Evolutionary conservation across 2,888 invertebrate species (phyloP), one percentile per base, ranked within the genome.

Genomic region (Lamproptera curius): DNA sequence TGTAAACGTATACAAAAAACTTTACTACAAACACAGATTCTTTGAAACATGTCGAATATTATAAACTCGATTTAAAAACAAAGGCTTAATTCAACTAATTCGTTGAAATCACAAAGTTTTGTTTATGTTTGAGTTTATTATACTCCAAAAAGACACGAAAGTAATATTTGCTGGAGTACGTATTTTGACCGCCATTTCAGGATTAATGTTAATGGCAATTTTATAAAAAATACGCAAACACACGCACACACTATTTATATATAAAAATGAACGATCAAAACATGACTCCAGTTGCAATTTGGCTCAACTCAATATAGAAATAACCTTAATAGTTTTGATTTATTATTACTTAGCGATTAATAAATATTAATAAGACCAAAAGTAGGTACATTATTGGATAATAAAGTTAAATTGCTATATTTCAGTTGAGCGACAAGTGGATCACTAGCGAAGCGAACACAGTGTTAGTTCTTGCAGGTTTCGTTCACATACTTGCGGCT

Each of bases 371-470:
- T 6, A 20, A 20, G 3, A 5, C 3, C 20, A 5, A 6, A 3
- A 20, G 3, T 20, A 20, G 6, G 6, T 20, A 20, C n/a, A 20
- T 20, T 5, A 20, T 20, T 5, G 20, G 6, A 20, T 20, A 20
- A 20, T 3, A 14, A 38, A 23, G 14, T 37, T 39, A 38, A 43
- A 44, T 36, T 49, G 45, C 51, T 47, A 53, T 55, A 56, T 57
- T 46, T 57, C 55, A 63, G 56, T 17, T 50, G 54, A 52, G 53
- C 49, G 41, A 23, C 26, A 49, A 26, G 16, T 9, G 34, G 50
- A 16, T 23, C 2, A 36, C 41, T 36, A 54, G 67, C 64, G 41
- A 70, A 73, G 71, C 72, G 50, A 46, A 54, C 60, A 54, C 55
- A 51, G 50, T 52, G 69, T 70, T 71, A 73, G 70, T 70, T 41